These are phyloP conservation scores for Gymnothorax javanicus DNA, from an alignment of 2,797 vertebrate genomes.

Conservation along the genomic window DNA sequence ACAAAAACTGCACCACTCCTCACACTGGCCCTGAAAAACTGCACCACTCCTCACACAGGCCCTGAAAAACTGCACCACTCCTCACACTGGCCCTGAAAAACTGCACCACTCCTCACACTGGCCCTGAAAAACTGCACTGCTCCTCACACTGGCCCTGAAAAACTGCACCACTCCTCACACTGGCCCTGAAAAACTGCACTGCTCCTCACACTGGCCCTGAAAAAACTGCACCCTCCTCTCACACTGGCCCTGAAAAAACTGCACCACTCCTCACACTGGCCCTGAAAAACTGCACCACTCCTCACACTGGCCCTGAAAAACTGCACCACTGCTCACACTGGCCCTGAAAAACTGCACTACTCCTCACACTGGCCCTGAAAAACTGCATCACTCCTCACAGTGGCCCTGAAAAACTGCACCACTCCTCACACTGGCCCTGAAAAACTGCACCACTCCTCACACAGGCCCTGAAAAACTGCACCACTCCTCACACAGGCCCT, in stretches of 20 bases:
- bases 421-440: not conserved
- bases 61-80: no score
- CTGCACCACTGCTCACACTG: no score
- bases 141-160: not conserved
- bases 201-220: not conserved
- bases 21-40: not conserved
- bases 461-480: no score
- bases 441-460: not conserved
- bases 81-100: not conserved
- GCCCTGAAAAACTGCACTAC: not conserved
- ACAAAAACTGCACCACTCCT: no score
- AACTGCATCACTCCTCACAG: not conserved
- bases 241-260: not conserved
- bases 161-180: not conserved
- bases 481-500: no score
- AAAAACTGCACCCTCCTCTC: not conserved
- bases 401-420: no score
- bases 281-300: not conserved
- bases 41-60: no score
- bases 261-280: not conserved
- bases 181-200: no score
- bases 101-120: no score
- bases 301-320: no score
- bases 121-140: not conserved
- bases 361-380: not conserved